Percentiles rank a stretch among this genome's conserved stretches.
Conservation (phyloP, 2,888 invertebrate genomes). For the Eledone cirrhosa region DNA sequence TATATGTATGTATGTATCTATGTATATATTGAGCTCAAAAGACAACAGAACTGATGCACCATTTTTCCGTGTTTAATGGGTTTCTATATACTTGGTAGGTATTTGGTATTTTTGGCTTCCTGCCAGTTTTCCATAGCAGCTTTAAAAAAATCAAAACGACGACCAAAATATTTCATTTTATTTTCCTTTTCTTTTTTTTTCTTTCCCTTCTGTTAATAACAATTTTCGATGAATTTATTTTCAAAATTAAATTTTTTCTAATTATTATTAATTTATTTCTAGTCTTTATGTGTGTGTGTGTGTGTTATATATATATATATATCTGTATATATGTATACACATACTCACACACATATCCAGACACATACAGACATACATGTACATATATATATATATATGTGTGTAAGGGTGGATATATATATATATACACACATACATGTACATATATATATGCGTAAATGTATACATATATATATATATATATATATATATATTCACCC, state of each 20-base stretch:
- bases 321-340: too few species aligned
- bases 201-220: background rate
- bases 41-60: slow-evolving; percentile 16
- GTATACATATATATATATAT: too few species aligned
- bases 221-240: background rate
- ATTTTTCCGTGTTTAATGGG: slow-evolving; percentile 7
- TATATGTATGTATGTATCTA: too few species aligned
- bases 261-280: background rate
- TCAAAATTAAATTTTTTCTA: background rate
- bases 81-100: slow-evolving; percentile 15
- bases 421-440: too few species aligned
- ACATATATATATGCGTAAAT: too few species aligned
- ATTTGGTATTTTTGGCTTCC: background rate
- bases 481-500: too few species aligned
- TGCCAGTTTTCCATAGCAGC: background rate
- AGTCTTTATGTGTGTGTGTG: too few species aligned
- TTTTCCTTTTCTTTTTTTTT: background rate
- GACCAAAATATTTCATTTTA: background rate
- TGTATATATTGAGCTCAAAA: background rate
- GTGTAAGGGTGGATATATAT: too few species aligned
- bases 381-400: too few species aligned
- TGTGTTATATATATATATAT: too few species aligned
- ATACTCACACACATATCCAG: too few species aligned
- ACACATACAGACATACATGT: too few species aligned
- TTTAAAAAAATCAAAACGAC: background rate